These are phyloP conservation scores for Schizotus pectinicornis DNA, from an alignment of 2,888 invertebrate genomes.

Conservation along the genomic window DNA sequence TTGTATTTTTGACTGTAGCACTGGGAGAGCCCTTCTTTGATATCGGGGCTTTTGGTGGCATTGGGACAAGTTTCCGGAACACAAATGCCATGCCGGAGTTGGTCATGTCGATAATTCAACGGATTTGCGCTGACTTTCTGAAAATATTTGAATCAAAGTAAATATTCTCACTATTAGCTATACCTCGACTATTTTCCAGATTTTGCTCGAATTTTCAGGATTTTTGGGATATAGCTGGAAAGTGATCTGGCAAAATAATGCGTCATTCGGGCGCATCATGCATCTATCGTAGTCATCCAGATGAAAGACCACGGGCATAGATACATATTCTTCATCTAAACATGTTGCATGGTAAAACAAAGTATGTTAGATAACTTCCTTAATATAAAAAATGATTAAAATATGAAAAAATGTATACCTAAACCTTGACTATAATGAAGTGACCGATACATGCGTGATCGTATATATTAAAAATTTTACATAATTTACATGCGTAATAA, in stretches of 20 bases:
- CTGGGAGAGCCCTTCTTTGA: neutral
- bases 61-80: slow-evolving; percentile 4
- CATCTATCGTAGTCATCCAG: slow-evolving; percentile 5
- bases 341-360: no score
- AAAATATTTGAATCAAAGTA: neutral
- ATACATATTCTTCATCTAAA: slow-evolving; percentile 7
- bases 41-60: neutral
- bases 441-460: no score
- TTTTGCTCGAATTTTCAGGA: neutral
- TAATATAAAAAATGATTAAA: no score
- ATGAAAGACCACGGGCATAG: slow-evolving; percentile 1
- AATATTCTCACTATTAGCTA: no score
- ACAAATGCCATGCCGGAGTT: slow-evolving; percentile 8
- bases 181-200: slow-evolving; percentile 6
- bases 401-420: no score
- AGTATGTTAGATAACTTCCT: no score
- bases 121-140: neutral
- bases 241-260: neutral
- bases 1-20: slow-evolving; percentile 5
- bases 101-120: slow-evolving; percentile 8
- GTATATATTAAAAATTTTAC: no score
- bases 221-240: slow-evolving; percentile 2
- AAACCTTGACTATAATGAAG: no score
- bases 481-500: no score
- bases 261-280: neutral